Conservation (phyloP, 2,888 invertebrate genomes). For the Melinaea marsaeus region DNA sequence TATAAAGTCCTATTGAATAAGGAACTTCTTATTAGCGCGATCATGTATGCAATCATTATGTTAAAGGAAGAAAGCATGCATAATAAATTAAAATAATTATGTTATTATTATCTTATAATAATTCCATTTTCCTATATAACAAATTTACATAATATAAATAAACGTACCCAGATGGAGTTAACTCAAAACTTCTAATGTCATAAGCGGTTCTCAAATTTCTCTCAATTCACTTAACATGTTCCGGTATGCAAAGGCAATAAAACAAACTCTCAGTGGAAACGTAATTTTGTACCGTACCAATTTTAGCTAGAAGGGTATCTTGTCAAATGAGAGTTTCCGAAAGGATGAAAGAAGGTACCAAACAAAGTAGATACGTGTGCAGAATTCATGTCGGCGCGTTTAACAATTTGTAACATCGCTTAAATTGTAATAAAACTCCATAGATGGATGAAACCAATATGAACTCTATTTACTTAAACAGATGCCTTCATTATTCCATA, state of each 20-base stretch:
- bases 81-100: no score
- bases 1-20: no score
- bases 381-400: slow-evolving; percentile 66
- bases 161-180: not conserved
- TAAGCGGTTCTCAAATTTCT: slow-evolving; percentile 19
- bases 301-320: slow-evolving; percentile 40
- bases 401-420: slow-evolving; percentile 74
- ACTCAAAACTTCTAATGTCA: slow-evolving; percentile 15
- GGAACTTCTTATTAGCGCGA: no score
- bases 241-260: slow-evolving; percentile 33
- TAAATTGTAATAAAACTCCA: slow-evolving; percentile 73
- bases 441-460: slow-evolving; percentile 63
- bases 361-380: slow-evolving; percentile 66
- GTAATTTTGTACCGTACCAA: slow-evolving; percentile 30
- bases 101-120: no score
- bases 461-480: slow-evolving; percentile 72
- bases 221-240: slow-evolving; percentile 21
- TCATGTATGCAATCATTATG: no score
- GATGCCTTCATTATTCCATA: slow-evolving; percentile 65
- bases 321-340: slow-evolving; percentile 51
- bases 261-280: slow-evolving; percentile 32
- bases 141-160: no score
- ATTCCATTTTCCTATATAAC: no score
- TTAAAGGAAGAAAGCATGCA: no score
- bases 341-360: slow-evolving; percentile 59